phyloP scores from a whole-genome alignment of 2,797 vertebrate species.

The Mormyrus hasselquistii region DNA sequence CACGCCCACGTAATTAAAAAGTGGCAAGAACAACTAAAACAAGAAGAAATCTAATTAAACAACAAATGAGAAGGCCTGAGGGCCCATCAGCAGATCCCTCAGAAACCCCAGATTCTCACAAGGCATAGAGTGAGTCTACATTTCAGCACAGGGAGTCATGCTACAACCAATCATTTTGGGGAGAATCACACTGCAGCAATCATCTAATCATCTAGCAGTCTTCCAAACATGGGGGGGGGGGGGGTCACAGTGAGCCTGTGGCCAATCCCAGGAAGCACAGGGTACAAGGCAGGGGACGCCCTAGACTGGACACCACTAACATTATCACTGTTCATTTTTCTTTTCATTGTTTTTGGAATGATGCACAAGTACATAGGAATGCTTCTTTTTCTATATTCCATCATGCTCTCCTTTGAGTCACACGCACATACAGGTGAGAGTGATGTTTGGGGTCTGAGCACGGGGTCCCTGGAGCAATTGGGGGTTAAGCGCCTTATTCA shows the following conservation, averaged over 20 bases:
- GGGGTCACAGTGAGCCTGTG: not conserved
- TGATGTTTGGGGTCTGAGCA: not conserved
- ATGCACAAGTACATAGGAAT: not conserved
- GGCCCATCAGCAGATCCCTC: not conserved
- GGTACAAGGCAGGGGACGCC: not conserved
- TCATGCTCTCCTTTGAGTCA: not conserved
- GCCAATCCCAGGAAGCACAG: not conserved
- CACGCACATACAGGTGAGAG: not conserved
- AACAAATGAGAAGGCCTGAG: not conserved
- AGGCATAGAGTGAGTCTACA: not conserved
- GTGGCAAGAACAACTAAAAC: not conserved
- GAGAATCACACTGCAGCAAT: not conserved
- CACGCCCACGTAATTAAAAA: slow-evolving; percentile 3
- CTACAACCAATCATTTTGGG: not conserved
- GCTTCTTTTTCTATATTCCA: not conserved
- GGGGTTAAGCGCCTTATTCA: not conserved
- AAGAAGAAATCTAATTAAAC: not conserved
- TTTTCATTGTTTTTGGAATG: not conserved
- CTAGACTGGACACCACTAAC: not conserved
- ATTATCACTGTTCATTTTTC: not conserved
- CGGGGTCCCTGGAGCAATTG: not conserved
- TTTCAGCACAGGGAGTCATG: not conserved
- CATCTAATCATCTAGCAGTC: not conserved
- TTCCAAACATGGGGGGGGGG: not conserved
- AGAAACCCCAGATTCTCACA: not conserved